These are phyloP conservation scores for Metaphire vulgaris DNA, from an alignment of 1,140 invertebrate species.

Conservation along the genomic window DNA sequence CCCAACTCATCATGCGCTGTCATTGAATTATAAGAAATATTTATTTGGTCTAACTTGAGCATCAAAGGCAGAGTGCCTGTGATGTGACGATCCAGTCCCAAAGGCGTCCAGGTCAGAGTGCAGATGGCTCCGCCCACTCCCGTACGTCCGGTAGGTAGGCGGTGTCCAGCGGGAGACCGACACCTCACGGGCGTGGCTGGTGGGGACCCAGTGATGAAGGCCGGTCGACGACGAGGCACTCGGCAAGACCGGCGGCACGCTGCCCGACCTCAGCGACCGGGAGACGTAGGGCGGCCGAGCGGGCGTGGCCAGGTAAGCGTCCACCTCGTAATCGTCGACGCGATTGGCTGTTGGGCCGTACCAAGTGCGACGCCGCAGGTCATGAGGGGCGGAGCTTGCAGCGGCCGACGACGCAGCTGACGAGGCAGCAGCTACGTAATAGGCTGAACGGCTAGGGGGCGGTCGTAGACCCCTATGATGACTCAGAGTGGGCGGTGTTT, in stretches of 20 bases:
- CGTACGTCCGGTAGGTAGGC: background rate
- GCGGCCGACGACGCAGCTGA: background rate
- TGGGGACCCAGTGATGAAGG: background rate
- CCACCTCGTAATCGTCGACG: background rate
- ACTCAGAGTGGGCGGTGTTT: background rate
- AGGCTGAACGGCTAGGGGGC: background rate
- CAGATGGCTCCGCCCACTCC: background rate
- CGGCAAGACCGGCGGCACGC: background rate
- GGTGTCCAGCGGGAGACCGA: background rate
- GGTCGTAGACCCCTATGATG: background rate
- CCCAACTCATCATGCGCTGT: too few relatives aligned
- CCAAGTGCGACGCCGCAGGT: background rate
- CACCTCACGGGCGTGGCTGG: background rate
- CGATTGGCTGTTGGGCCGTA: background rate
- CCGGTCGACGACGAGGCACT: background rate
- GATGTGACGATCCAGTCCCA: too few relatives aligned
- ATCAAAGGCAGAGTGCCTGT: too few relatives aligned
- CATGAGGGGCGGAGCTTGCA: background rate
- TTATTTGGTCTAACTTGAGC: too few relatives aligned
- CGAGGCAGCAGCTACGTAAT: background rate
- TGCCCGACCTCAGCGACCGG: background rate
- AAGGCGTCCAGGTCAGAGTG: background rate
- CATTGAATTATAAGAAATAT: too few relatives aligned
- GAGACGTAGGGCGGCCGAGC: background rate
- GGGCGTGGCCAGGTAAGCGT: background rate